Conservation (phyloP, 2,113 vertebrate genomes). For the Eulemur rufifrons region DNA sequence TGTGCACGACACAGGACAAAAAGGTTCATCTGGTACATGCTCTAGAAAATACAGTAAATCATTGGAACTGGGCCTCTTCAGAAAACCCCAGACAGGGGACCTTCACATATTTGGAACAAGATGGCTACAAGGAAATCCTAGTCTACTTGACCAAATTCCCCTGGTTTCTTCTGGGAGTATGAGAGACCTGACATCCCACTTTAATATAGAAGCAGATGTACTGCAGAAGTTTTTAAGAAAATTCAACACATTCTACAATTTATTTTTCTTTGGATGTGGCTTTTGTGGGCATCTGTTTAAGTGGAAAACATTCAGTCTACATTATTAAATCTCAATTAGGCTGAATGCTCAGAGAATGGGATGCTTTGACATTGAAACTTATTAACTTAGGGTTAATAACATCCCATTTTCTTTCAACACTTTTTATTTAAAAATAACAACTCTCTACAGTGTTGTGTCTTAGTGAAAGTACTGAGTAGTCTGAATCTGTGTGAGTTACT, state of each 20-base stretch:
- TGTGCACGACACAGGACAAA: not conserved
- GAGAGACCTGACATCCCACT: not conserved
- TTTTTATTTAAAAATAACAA: slow-evolving; percentile 5
- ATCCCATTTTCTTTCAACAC: not conserved
- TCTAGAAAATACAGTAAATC: not conserved
- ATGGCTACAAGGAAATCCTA: not conserved
- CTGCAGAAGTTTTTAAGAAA: slow-evolving; percentile 32
- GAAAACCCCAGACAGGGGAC: not conserved
- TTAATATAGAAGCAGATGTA: slow-evolving; percentile 2
- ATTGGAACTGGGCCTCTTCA: not conserved
- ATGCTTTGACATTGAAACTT: slow-evolving; percentile 8
- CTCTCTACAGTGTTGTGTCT: not conserved
- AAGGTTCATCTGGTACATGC: not conserved
- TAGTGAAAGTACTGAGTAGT: slow-evolving; percentile 9
- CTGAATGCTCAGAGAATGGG: not conserved
- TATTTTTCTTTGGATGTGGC: slow-evolving; percentile 12
- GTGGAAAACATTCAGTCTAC: slow-evolving; percentile 22
- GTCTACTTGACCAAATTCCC: not conserved
- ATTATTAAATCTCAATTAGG: slow-evolving; percentile 25
- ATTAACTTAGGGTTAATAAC: slow-evolving; percentile 2
- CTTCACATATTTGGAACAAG: slow-evolving; percentile 13
- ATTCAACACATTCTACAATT: not conserved
- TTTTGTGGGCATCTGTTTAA: slow-evolving; percentile 13
- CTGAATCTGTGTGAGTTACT: not conserved
- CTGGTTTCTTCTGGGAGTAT: not conserved